Base-by-base conservation (phyloP, 2,797 vertebrate species). In the Otus scops region DNA sequence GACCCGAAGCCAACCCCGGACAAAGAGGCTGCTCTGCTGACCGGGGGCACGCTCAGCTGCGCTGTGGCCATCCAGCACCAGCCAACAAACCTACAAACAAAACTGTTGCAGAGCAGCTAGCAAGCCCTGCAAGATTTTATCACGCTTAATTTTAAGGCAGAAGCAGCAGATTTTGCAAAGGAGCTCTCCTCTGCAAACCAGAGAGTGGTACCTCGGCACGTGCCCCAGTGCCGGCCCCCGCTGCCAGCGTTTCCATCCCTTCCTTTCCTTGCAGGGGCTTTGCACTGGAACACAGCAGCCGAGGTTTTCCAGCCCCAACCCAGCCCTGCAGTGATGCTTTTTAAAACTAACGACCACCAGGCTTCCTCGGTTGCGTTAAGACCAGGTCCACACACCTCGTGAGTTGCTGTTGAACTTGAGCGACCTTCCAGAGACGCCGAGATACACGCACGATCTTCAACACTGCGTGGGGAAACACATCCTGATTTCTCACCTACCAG, bases 401-500 rank as follows among this genome's bases (percentile, higher is more conserved):
- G 26, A 41, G n/a, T 3, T 81, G 70, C 57, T 21, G 2, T 5
- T 12, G 53, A 38, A 13, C 13, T 1, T 1, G 12, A 50, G 51
- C 17, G 11, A 18, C 30, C 86, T 39, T 26, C 54, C 63, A 53
- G 54, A 53, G 51, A 43, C 0, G 6, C 43, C 3, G n/a, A 34
- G 30, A 30, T 3, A 22, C 3, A 27, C 0, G 1, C 7, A 36
- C 27, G n/a, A 9, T 7, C n/a, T 38, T 26, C 6, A 13, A 39
- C 8, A 6, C 24, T 2, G 5, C 13, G 4, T 10, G 20, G 51
- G 57, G 39, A 87, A 64, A 26, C 43, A 9, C n/a, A 10, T 47
- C 50, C 59, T 1, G 13, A 7, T 18, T 51, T n/a, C 60, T 34
- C 34, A 20, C n/a, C 39, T 28, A 32, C 39, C 32, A 41, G 53